Conservation (phyloP, 2,113 vertebrate species). For the human region GRCh38 chr2:105862501-105863000, state of each 20-base stretch:
- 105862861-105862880: neutral
- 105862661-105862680: neutral
- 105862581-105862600: neutral
- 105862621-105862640: neutral
- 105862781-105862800: neutral
- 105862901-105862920: neutral
- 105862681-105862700: neutral
- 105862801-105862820: neutral
- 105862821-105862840: neutral
- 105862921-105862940: neutral
- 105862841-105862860: neutral
- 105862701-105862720: neutral
- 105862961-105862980: neutral
- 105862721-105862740: fast-evolving
- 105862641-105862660: neutral
- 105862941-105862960: neutral
- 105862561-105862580: neutral
- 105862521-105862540: neutral
- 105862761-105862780: neutral
- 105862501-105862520: neutral
- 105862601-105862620: neutral
- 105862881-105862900: neutral
- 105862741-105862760: neutral
- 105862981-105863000: neutral
- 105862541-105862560: neutral